phyloP scores from a whole-genome alignment of 2,797 vertebrate species.

The Esox lucius region DNA sequence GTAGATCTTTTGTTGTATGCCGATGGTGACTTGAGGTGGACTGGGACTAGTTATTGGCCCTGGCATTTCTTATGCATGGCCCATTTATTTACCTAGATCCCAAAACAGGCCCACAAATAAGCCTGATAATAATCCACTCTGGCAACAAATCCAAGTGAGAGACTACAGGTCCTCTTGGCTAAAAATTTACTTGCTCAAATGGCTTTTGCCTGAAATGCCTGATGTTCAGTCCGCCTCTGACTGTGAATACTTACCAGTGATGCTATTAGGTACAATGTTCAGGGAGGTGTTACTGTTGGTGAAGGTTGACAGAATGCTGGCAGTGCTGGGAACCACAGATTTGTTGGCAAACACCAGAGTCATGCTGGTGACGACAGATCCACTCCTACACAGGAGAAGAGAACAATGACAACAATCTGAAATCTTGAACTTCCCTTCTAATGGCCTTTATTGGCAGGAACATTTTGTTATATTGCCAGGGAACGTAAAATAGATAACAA shows the following conservation, averaged over 20 bases:
- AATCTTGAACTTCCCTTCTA: background rate
- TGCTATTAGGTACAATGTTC: slow-evolving; percentile 23
- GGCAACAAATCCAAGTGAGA: no score
- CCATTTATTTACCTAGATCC: no score
- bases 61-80: no score
- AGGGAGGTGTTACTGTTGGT: background rate
- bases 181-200: background rate
- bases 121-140: no score
- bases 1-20: background rate
- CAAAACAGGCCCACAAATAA: no score
- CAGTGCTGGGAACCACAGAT: slow-evolving; percentile 33
- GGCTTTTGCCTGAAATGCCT: background rate
- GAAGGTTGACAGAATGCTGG: background rate
- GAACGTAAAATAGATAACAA: no score
- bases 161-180: background rate
- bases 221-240: background rate
- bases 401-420: background rate
- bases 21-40: background rate
- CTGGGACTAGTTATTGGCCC: no score
- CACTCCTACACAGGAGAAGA: slow-evolving; percentile 33
- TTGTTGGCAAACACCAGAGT: slow-evolving; percentile 16
- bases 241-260: slow-evolving; percentile 17
- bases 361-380: slow-evolving; percentile 43
- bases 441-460: no score
- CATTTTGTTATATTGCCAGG: no score